A percentile compares a stretch with the other conserved stretches of the same genome.
phyloP scores from a whole-genome alignment of 2,113 vertebrate genomes.

The Heteronetta atricapilla region DNA sequence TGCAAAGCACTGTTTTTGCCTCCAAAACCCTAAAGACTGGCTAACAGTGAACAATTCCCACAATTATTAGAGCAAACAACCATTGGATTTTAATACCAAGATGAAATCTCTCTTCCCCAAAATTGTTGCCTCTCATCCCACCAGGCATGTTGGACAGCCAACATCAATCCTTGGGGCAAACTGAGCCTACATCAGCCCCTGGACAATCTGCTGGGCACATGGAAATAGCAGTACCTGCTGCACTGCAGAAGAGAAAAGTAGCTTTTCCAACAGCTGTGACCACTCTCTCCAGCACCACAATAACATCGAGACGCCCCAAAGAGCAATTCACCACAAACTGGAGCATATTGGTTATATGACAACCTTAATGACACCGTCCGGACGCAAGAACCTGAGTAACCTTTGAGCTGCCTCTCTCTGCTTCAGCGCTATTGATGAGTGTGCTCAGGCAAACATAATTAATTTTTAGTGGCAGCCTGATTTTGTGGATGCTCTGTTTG shows the following conservation, averaged over 20 bases:
- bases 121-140: background rate
- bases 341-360: background rate
- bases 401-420: background rate
- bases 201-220: rapidly evolving
- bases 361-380: background rate
- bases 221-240: background rate
- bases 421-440: background rate
- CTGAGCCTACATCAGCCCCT: background rate
- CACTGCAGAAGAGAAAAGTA: background rate
- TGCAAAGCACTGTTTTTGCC: background rate
- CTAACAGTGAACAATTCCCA: background rate
- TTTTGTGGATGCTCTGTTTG: background rate
- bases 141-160: background rate
- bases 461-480: background rate
- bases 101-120: background rate
- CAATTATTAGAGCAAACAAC: background rate
- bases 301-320: background rate
- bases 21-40: background rate
- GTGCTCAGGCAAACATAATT: background rate
- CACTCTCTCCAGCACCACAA: background rate
- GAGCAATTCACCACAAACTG: background rate
- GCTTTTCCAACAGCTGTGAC: background rate
- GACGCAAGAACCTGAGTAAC: background rate
- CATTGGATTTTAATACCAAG: background rate
- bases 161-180: background rate